A percentile compares a stretch with the other conserved stretches of the same genome.
phyloP scores from a whole-genome alignment of 53 echinoderm and acorn worm species.

The Pentamera pediparva region DNA sequence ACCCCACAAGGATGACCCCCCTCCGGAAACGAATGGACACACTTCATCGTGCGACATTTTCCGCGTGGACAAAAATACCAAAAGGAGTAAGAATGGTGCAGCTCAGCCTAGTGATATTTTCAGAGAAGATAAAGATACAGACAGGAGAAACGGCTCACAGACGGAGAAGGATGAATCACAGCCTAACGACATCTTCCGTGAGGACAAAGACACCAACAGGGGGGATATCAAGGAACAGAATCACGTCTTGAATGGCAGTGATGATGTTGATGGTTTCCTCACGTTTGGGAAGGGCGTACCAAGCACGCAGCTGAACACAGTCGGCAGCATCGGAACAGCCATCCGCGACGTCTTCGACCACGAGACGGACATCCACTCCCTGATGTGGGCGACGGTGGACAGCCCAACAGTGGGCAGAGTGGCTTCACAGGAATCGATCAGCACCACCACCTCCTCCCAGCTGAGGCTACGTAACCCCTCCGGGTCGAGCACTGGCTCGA shows the following conservation, averaged over 20 bases:
- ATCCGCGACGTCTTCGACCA: slow-evolving; percentile 33
- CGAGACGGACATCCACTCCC: slow-evolving; percentile 14
- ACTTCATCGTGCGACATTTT: too few species aligned
- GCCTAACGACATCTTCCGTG: slow-evolving; percentile 1
- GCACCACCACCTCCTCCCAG: slow-evolving; percentile 6
- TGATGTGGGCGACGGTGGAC: slow-evolving; percentile 27
- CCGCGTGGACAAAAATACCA: not conserved
- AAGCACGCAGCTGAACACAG: slow-evolving; percentile 71
- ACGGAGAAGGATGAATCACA: not conserved
- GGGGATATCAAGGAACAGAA: too few species aligned
- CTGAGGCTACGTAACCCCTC: slow-evolving; percentile 14
- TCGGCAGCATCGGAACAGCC: slow-evolving; percentile 42
- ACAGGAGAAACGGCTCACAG: not conserved
- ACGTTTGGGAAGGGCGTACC: slow-evolving; percentile 81
- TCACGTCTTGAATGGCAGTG: too few species aligned
- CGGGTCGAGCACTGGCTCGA: slow-evolving; percentile 29
- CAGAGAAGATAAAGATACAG: slow-evolving; percentile 20
- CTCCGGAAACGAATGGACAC: too few species aligned
- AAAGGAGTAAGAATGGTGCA: not conserved
- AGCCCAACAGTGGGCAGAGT: not conserved
- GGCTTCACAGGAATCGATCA: not conserved
- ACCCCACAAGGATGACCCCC: too few species aligned
- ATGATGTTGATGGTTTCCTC: slow-evolving; percentile 30
- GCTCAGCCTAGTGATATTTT: slow-evolving; percentile 16
- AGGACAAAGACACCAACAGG: slow-evolving; percentile 23